These are phyloP conservation scores for Dicyrtomina minuta DNA, from an alignment of 2,888 invertebrate species.

Conservation along the genomic window DNA sequence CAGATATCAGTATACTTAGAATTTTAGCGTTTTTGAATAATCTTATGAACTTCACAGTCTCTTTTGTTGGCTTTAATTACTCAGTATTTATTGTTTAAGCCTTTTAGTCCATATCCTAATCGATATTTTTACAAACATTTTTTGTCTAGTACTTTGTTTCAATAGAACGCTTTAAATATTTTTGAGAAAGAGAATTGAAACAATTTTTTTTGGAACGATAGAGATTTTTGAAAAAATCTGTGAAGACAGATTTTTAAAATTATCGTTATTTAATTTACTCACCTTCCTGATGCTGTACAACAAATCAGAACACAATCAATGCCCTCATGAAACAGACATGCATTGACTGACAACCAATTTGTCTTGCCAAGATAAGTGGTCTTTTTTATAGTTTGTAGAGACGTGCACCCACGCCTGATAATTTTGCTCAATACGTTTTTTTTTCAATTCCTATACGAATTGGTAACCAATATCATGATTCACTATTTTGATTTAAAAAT, in stretches of 20 bases:
- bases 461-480: too few relatives aligned
- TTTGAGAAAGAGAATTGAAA: too few relatives aligned
- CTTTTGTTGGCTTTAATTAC: too few relatives aligned
- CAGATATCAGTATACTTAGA: too few relatives aligned
- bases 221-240: not conserved
- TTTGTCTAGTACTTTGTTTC: too few relatives aligned
- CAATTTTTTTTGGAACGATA: not conserved
- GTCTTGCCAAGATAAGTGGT: slow-evolving; percentile 30
- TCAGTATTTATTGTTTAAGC: too few relatives aligned
- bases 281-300: not conserved
- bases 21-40: not conserved
- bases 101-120: too few relatives aligned
- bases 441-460: too few relatives aligned
- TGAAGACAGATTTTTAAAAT: not conserved
- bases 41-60: too few relatives aligned
- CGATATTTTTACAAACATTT: too few relatives aligned
- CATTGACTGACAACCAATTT: slow-evolving; percentile 33
- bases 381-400: slow-evolving; percentile 27
- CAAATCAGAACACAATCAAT: slow-evolving; percentile 28
- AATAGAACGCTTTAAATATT: too few relatives aligned
- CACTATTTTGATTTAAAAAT: not conserved
- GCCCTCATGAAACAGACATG: slow-evolving; percentile 28
- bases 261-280: not conserved
- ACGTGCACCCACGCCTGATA: not conserved
- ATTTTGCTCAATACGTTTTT: not conserved